Percentiles rank a stretch among this genome's conserved stretches.
Conservation (phyloP, 2,888 invertebrate genomes). For the Muscina levida region DNA sequence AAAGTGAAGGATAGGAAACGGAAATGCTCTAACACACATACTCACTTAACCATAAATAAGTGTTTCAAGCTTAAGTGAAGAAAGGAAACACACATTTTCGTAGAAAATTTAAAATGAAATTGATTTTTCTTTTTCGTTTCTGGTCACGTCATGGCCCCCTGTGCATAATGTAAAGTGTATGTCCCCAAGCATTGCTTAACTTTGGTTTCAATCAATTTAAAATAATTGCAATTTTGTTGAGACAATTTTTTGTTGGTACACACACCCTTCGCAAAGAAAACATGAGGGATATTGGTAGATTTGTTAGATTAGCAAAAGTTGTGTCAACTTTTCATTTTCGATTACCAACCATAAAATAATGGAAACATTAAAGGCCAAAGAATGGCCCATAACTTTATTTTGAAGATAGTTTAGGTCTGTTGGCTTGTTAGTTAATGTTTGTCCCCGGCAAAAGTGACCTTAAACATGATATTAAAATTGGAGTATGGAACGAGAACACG, state of each 20-base stretch:
- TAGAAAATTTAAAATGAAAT: not conserved
- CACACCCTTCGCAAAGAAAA: slow-evolving; percentile 29
- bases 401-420: too few species aligned
- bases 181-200: not conserved
- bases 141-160: not conserved
- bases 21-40: slow-evolving; percentile 1
- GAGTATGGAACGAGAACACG: too few species aligned
- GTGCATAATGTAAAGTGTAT: slow-evolving; percentile 18
- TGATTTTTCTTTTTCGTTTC: not conserved
- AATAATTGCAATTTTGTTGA: slow-evolving; percentile 26
- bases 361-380: too few species aligned
- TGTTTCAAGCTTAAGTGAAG: too few species aligned
- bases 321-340: slow-evolving; percentile 16
- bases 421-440: too few species aligned
- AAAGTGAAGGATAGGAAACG: not conserved
- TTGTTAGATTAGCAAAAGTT: slow-evolving; percentile 10
- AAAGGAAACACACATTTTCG: not conserved
- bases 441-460: too few species aligned
- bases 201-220: slow-evolving; percentile 22
- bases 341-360: too few species aligned
- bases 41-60: not conserved
- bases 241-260: not conserved
- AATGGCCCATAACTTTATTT: too few species aligned
- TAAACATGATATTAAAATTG: too few species aligned
- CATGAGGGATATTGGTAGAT: too few species aligned